Conservation (phyloP, 2,113 vertebrate species). For the Syrrhaptes paradoxus region DNA sequence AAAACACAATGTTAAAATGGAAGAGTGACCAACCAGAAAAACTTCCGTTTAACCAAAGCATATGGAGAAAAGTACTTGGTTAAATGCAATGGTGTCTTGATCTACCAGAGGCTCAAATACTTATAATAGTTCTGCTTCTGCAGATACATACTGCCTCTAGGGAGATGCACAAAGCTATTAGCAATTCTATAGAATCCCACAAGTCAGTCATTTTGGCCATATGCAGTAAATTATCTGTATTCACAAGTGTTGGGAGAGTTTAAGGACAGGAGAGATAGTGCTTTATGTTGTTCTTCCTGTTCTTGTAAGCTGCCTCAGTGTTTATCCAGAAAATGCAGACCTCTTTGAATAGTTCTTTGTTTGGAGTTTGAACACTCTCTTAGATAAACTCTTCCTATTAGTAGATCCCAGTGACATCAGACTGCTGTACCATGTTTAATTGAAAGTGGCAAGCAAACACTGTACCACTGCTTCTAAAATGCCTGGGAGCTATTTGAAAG, state of each 20-base stretch:
- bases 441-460: conserved; percentile 59
- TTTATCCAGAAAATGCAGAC: conserved; percentile 1
- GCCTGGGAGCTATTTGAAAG: conserved; percentile 53
- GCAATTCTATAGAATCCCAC: background rate
- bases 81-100: background rate
- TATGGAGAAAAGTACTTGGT: background rate
- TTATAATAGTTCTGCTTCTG: background rate
- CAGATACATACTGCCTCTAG: background rate
- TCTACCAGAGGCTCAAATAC: background rate
- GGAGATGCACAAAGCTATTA: background rate
- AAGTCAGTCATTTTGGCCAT: background rate
- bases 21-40: background rate
- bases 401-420: background rate
- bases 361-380: background rate
- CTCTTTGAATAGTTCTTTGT: background rate
- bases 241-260: background rate
- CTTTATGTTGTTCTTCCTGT: background rate
- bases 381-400: conserved; percentile 9
- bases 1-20: background rate
- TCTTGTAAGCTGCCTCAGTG: background rate
- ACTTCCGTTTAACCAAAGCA: background rate
- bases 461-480: conserved; percentile 30
- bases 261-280: background rate
- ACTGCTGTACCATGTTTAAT: conserved; percentile 51
- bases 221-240: background rate